Base-by-base conservation (phyloP, 2,797 vertebrate species). In the Poeciliopsis gracilis region DNA sequence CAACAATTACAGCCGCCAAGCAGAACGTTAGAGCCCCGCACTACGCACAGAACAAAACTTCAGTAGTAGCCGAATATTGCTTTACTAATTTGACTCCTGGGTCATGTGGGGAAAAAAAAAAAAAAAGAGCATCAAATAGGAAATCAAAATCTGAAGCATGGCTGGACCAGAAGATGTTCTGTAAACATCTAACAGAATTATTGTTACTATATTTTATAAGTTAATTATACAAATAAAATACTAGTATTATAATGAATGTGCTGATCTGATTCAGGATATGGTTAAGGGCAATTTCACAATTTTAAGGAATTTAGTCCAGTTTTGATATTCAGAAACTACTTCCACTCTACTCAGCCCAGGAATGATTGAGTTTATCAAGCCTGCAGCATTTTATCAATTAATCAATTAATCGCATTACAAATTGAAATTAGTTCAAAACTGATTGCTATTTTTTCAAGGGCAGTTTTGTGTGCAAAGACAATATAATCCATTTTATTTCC, bases 1-100 rank as follows among this genome's bases (percentile, higher is more conserved):
- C 86, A 91, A 88, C 91, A 80, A 91, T 91, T 85, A 89, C 82
- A 88, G 80, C 41, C 28, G 49, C 85, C 23, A n/a, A 69, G 70
- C 66, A 53, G 63, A 43, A 69, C 2, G 15, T 18, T 33, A 36
- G 30, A 8, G 3, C 30, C 8, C 18, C 0, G 18, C 20, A 10
- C 18, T 66, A 8, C 33, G 3, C 16, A 7, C 2, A 9, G 33
- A 13, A 67, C 36, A 25, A 12, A 41, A 67, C 30, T 33, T 41
- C 20, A 69, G 41, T 8, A 13, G 23, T 25, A 41, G 36, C 38
- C 0, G 38, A 43, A 67, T 12, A 69, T 69, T 25, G 23, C 16
- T 73, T 53, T n/a, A 38, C 25, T 36, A n/a, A 12, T 73, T 55
- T 55, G 20, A 73, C 49, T 73, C 33, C 12, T 25, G 20, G 23